A percentile compares a stretch with the other conserved stretches of the same genome.
Evolutionary conservation across 1,140 invertebrate genomes (phyloP).

Genomic region (Aphidius gifuensis): DNA sequence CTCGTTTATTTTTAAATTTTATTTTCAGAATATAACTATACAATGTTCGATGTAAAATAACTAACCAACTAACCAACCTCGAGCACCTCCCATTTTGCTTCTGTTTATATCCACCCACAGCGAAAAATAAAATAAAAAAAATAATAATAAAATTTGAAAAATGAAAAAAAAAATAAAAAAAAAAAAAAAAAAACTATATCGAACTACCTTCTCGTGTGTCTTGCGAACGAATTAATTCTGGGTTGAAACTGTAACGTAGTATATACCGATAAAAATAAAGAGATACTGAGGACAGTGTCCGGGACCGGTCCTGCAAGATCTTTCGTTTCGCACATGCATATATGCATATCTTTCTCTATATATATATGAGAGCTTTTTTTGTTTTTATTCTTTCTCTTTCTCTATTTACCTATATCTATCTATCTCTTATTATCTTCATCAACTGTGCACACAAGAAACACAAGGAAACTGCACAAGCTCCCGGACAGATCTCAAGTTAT

Average conservation of each 20-base stretch:
- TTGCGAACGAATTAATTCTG: slow-evolving; percentile 22
- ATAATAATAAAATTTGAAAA: neutral
- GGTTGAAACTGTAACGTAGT: slow-evolving; percentile 14
- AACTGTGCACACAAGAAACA: neutral
- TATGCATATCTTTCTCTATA: no score
- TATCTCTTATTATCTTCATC: no score
- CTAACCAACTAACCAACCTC: neutral
- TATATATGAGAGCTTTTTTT: no score
- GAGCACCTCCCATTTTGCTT: neutral
- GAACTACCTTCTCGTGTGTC: neutral
- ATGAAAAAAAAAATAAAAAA: neutral
- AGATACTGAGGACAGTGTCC: neutral
- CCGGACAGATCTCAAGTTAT: slow-evolving; percentile 27
- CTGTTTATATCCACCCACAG: neutral
- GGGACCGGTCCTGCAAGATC: slow-evolving; percentile 8
- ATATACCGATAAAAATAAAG: slow-evolving; percentile 19
- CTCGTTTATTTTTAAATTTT: no score
- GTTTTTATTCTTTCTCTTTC: no score
- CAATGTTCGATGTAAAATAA: slow-evolving; percentile 18
- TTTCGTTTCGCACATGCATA: neutral
- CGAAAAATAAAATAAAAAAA: slow-evolving; percentile 5
- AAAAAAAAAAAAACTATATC: neutral
- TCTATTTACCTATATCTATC: no score
- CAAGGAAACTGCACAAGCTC: slow-evolving; percentile 6
- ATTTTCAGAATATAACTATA: slow-evolving; percentile 16